Conservation (phyloP, 2,888 invertebrate genomes). For the Trisateles emortualis region DNA sequence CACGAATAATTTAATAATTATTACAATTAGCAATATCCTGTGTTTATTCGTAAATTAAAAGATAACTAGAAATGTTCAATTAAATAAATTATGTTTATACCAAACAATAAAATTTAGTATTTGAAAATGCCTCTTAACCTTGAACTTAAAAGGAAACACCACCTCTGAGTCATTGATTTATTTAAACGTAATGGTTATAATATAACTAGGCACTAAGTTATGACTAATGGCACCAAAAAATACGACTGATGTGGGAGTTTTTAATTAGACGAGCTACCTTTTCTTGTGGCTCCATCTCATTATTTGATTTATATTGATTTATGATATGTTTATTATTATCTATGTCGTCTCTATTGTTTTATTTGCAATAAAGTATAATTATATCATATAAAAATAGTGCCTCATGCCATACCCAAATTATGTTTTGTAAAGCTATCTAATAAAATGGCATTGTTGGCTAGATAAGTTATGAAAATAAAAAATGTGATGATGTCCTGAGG, state of each 20-base stretch:
- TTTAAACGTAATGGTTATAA: no score
- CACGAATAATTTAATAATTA: no score
- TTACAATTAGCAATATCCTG: no score
- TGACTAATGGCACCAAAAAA: slow-evolving; percentile 35
- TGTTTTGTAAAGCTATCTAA: no score
- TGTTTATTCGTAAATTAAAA: no score
- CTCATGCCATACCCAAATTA: no score
- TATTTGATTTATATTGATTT: slow-evolving; percentile 10
- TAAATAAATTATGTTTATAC: no score
- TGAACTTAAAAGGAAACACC: slow-evolving; percentile 18
- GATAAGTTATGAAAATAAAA: no score
- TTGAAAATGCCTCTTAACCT: slow-evolving; percentile 3
- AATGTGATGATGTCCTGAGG: no score
- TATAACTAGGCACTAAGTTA: slow-evolving; percentile 2
- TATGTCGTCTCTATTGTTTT: slow-evolving; percentile 9
- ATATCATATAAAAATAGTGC: no score
- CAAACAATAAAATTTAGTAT: neutral
- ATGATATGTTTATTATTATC: slow-evolving; percentile 15
- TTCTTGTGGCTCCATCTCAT: slow-evolving; percentile 17
- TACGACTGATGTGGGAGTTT: slow-evolving; percentile 29
- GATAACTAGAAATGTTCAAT: no score
- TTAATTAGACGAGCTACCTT: slow-evolving; percentile 29
- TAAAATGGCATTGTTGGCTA: no score
- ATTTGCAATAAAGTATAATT: neutral
- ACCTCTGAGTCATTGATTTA: slow-evolving; percentile 13